Evolutionary conservation across 2,888 invertebrate species (phyloP), one percentile per base, ranked within the genome.

Genomic region (Polietes domitor): DNA sequence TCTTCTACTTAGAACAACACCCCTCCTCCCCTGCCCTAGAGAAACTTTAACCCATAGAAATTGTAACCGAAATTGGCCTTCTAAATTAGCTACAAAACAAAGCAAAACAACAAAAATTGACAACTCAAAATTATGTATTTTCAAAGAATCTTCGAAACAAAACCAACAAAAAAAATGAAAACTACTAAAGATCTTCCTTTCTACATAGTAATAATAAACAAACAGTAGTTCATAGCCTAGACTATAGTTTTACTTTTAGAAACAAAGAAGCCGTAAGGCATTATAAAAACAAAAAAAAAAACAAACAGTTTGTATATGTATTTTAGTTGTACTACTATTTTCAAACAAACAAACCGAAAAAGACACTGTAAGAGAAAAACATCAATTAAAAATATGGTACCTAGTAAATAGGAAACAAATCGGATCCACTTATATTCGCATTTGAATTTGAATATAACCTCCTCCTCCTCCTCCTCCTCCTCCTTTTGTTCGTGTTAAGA

Each of bases 61-160:
- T 65, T 70, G 61, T 74, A 80, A 83, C 83, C 83, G 77, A 77
- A 83, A 77, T 80, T 58, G 83, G 83, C 83, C 83, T 83, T 83
- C 80, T 80, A 61, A 61, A 61, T 70, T 55, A 77, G 77, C 76
- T 32, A 72, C n/a, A n/a, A 61, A 24, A 58, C 58, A 12, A 53
- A 53, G 21, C 21, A 53, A 10, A 58, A 12, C 19, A 53, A 53
- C 21, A 53, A 10, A 58, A 58, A 58, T 58, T 58, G 58, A 58
- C 58, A 58, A 58, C 58, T 58, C 24, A 58, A 58, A 58, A 58
- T 58, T 58, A 26, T 15, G n/a, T 7, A 41, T 73, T 77, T 61
- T 77, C 58, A 58, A 58, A n/a, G n/a, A 28, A 61, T 28, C 47
- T 47, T 3, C 24, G 32, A 61, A 61, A 61, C n/a, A 61, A 19